Base-by-base conservation (phyloP, 2,888 invertebrate species). In the Cerceris rybyensis region DNA sequence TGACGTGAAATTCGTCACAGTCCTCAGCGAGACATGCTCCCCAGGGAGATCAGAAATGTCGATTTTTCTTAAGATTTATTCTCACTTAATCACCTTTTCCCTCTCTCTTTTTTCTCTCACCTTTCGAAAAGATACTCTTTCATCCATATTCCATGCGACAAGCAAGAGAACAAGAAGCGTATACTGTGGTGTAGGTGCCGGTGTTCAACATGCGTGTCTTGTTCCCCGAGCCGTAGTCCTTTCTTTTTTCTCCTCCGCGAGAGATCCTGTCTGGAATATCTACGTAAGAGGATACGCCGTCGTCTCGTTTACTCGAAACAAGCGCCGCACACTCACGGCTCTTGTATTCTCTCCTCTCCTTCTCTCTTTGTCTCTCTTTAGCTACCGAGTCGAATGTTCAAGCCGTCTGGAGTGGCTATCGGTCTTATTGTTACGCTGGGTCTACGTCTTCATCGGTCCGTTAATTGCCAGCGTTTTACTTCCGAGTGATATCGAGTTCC, bases 241-340 rank as follows among this genome's bases (percentile, higher is more conserved):
- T 64, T 63, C 70, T 42, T 63, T 49, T 52, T 59, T 50, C 39
- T 16, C 14, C 52, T 28, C 57, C 76, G 41, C 74, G 50, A 65
- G 49, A 66, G 80, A 85, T 87, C 79, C 81, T 65, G 83, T 86
- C 88, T 86, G 84, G 82, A 86, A 87, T 86, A 86, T 79, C 84
- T 86, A 76, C 82, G 85, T 88, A 88, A 88, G 87, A 81, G 85
- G 87, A 87, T 87, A 88, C 75, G 83, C 82, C 67, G 78, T 63
- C 82, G 86, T 85, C 86, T 84, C 83, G 81, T 85, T 86, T 81
- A 83, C 86, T 81, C 74, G 78, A 78, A 77, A 79, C 81, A 75
- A 28, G 28, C 78, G 70, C 75, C 78, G 74, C 70, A 76, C 70
- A 66, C 46, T 69, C 65, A 43, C 57, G 54, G 50, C 49, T 54